phyloP scores from a whole-genome alignment of 2,888 invertebrate genomes.

The Carterocephalus palaemon region DNA sequence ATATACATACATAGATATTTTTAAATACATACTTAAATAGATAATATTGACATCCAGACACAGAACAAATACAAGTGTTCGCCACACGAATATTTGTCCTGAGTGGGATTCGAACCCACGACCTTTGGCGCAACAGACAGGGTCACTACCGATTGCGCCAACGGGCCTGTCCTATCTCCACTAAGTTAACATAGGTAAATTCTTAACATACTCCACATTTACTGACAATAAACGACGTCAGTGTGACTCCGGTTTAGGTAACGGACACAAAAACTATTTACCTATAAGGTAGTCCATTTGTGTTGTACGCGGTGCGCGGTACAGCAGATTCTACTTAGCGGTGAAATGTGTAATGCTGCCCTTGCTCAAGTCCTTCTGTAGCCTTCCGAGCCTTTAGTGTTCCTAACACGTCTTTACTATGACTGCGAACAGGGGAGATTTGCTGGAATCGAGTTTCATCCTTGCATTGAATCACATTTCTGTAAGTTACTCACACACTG shows the following conservation, averaged over 20 bases:
- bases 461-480: background rate
- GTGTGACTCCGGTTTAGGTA: constrained; percentile 22
- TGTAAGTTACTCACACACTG: too few species aligned
- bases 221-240: constrained; percentile 6
- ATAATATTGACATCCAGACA: too few species aligned
- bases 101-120: too few species aligned
- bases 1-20: too few species aligned
- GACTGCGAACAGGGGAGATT: constrained; percentile 27
- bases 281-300: constrained; percentile 68
- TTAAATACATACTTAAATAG: too few species aligned
- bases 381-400: constrained; percentile 39
- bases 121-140: too few species aligned
- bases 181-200: too few species aligned
- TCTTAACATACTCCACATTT: too few species aligned
- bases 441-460: constrained; percentile 13
- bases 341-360: constrained; percentile 61
- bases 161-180: too few species aligned
- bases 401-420: constrained; percentile 38
- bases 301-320: constrained; percentile 44
- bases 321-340: constrained; percentile 74
- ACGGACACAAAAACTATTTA: constrained; percentile 30
- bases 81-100: too few species aligned
- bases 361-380: constrained; percentile 43
- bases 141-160: too few species aligned
- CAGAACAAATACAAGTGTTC: too few species aligned